Conservation (phyloP, 2,113 vertebrate species). For the Enhydra lutris region DNA sequence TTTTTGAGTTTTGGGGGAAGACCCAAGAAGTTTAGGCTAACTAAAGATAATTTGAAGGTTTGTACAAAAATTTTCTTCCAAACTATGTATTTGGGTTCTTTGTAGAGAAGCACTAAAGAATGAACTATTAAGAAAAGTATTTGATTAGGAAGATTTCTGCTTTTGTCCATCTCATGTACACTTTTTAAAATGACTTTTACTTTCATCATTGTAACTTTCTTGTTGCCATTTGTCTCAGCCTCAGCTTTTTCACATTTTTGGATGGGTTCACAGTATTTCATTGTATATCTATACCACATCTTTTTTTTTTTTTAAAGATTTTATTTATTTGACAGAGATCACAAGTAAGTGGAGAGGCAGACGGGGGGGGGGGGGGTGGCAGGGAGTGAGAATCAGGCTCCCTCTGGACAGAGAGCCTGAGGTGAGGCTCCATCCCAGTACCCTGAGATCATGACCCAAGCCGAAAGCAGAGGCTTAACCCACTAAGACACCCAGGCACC, state of each 20-base stretch:
- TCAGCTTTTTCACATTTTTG: neutral
- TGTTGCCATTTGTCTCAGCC: neutral
- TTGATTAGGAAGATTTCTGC: neutral
- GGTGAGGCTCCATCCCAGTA: neutral
- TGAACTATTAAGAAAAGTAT: neutral
- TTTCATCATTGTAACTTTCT: neutral
- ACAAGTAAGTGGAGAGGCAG: too few relatives aligned
- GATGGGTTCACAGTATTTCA: too few relatives aligned
- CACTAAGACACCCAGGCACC: neutral
- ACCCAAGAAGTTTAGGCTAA: neutral
- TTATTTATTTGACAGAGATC: neutral
- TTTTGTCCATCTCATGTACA: neutral
- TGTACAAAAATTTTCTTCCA: neutral
- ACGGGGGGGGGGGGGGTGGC: too few relatives aligned
- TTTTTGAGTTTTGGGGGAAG: neutral
- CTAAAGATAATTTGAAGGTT: neutral
- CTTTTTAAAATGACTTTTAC: neutral
- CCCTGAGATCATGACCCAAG: neutral
- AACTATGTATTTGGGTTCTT: neutral
- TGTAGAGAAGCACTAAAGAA: neutral
- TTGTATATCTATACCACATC: too few relatives aligned
- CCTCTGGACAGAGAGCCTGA: neutral
- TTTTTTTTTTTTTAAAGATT: too few relatives aligned
- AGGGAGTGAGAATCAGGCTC: too few relatives aligned
- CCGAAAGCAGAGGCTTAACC: neutral